Evolutionary conservation across 2,888 invertebrate genomes (phyloP).

Genomic region (Aspidiotus rigidus): DNA sequence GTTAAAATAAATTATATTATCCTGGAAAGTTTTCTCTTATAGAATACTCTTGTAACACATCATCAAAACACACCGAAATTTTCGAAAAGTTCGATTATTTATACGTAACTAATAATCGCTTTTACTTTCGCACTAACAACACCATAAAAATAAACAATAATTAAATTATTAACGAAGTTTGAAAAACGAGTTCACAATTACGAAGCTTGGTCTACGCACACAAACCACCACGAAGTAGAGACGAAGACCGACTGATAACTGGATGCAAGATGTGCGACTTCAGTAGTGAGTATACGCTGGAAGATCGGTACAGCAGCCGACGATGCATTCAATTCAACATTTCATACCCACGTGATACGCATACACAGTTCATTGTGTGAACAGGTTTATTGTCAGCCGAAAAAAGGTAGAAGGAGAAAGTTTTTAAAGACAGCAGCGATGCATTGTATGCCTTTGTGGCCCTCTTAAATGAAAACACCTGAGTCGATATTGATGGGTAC

Average conservation of each 20-base stretch:
- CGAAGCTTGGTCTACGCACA: no score
- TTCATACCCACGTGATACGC: slow-evolving; percentile 20
- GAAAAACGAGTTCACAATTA: not conserved
- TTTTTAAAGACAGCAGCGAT: not conserved
- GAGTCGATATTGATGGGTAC: not conserved
- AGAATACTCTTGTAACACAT: no score
- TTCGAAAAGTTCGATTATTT: no score
- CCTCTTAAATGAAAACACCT: slow-evolving; percentile 18
- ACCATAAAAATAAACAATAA: no score
- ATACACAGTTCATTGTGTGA: slow-evolving; percentile 10
- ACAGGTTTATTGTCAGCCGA: slow-evolving; percentile 16
- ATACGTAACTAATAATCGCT: no score
- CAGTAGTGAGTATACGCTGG: not conserved
- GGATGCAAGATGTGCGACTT: slow-evolving; percentile 1
- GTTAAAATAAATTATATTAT: no score
- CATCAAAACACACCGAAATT: no score
- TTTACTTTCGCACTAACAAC: no score
- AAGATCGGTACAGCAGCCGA: slow-evolving; percentile 6
- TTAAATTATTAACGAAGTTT: no score
- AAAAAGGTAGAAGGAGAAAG: slow-evolving; percentile 23
- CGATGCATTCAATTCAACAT: not conserved
- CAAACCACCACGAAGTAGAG: not conserved
- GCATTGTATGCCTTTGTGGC: slow-evolving; percentile 2
- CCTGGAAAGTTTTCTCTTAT: no score
- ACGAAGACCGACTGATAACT: not conserved